A percentile compares a stretch with the other conserved stretches of the same genome.
Evolutionary conservation across 2,797 vertebrate genomes (phyloP).

Genomic region (Bucorvus abyssinicus): DNA sequence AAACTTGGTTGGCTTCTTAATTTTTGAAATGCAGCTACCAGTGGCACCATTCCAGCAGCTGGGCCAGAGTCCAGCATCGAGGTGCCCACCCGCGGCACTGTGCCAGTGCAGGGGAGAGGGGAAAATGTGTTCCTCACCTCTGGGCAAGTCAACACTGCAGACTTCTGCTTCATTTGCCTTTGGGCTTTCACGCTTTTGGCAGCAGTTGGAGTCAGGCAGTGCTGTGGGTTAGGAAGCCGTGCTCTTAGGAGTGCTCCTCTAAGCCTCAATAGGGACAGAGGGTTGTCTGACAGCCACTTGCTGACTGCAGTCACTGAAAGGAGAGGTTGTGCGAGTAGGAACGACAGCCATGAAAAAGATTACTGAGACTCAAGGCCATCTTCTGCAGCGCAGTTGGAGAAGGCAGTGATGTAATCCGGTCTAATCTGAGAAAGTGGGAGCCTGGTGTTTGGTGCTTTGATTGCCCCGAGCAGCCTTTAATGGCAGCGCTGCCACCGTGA

Average conservation of each 20-base stretch:
- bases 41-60: neutral
- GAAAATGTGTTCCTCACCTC: neutral
- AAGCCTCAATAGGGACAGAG: neutral
- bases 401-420: neutral
- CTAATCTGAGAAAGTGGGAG: neutral
- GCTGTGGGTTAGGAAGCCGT: neutral
- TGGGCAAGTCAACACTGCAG: neutral
- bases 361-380: neutral
- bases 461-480: neutral
- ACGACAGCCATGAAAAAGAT: too few relatives aligned
- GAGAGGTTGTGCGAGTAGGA: neutral
- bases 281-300: neutral
- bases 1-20: neutral
- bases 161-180: neutral
- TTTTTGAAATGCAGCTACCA: constrained; percentile 5
- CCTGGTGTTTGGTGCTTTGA: neutral
- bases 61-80: neutral
- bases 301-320: neutral
- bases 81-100: neutral
- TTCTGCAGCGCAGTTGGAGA: accelerated
- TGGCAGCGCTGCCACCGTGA: neutral
- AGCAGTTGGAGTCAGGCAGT: neutral
- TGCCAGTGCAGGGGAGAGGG: neutral
- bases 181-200: neutral
- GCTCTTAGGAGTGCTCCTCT: neutral